Evolutionary conservation across 2,797 vertebrate genomes (phyloP), one percentile per base, ranked within the genome.

Genomic region (Lagodon rhomboides): DNA sequence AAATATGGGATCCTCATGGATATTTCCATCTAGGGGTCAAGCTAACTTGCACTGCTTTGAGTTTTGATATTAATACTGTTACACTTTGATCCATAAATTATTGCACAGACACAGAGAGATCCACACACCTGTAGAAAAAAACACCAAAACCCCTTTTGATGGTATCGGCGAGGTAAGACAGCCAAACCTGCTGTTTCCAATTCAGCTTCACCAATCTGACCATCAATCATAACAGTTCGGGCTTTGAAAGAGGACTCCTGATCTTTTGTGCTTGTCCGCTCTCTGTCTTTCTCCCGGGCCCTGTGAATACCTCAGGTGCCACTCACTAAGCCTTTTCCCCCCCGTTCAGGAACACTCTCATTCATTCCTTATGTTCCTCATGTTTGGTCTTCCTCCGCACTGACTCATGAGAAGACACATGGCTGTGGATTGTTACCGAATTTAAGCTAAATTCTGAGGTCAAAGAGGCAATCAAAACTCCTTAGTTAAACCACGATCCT

Each of bases 151-250:
- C 12, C n/a, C 16, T 74, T 73, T 74, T 73, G 69, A 84, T 54
- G 70, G 20, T 77, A 67, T 75, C 10, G 1, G 27, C 44, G 30
- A 75, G 46, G 50, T 83, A 68, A 76, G 62, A 87, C 56, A 84
- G 81, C 67, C 77, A 59, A 59, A 66, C 81, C 79, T 75, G 78
- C 87, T 92, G 91, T 85, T 92, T 87, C 73, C 80, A 91, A 83
- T 90, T 87, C 56, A 56, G 34, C 59, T 30, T 68, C 77, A 38
- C 38, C 38, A 38, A 83, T 88, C 70, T 80, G 74, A 79, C 71
- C 78, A 88, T 90, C 80, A 89, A 64, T 87, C 85, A 84, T 34
- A 83, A 76, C 68, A 83, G 72, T 58, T 73, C 51, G n/a, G 41
- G 46, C 80, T 90, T 86, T 91, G 68, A 91, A 88, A 87, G 73